phyloP scores from a whole-genome alignment of 2,797 vertebrate genomes.

The Bufotes viridis region DNA sequence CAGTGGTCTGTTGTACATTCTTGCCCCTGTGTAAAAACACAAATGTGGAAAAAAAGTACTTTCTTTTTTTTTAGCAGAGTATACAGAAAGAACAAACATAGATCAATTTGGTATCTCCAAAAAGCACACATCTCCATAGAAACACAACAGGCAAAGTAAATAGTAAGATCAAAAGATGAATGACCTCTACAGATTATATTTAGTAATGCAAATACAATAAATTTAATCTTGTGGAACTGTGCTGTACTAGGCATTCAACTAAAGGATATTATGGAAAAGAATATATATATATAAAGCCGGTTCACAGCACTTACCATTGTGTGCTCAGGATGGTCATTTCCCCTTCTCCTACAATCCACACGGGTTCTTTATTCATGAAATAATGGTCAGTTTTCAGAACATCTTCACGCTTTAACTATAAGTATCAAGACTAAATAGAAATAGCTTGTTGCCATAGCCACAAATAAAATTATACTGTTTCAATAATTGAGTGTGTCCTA shows the following conservation, averaged over 20 bases:
- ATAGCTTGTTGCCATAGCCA: conserved; percentile 31
- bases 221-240: conserved; percentile 9
- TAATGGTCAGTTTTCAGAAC: conserved; percentile 15
- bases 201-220: conserved; percentile 21
- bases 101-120: conserved; percentile 7
- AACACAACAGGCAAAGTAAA: conserved; percentile 30
- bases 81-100: background rate
- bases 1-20: background rate
- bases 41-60: background rate
- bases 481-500: conserved; percentile 16
- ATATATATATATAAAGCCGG: background rate
- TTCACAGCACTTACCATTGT: background rate
- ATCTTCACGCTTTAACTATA: background rate
- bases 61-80: no score
- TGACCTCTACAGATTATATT: conserved; percentile 7
- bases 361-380: background rate
- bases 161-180: conserved; percentile 26
- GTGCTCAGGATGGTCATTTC: background rate
- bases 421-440: background rate
- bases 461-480: conserved; percentile 43
- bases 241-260: background rate
- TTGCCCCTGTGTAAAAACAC: background rate
- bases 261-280: background rate
- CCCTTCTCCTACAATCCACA: background rate
- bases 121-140: conserved; percentile 33